Percentiles rank a stretch among this genome's conserved stretches.
These are phyloP conservation scores for Discoglossus pictus DNA, from an alignment of 2,797 vertebrate species.

Conservation along the genomic window DNA sequence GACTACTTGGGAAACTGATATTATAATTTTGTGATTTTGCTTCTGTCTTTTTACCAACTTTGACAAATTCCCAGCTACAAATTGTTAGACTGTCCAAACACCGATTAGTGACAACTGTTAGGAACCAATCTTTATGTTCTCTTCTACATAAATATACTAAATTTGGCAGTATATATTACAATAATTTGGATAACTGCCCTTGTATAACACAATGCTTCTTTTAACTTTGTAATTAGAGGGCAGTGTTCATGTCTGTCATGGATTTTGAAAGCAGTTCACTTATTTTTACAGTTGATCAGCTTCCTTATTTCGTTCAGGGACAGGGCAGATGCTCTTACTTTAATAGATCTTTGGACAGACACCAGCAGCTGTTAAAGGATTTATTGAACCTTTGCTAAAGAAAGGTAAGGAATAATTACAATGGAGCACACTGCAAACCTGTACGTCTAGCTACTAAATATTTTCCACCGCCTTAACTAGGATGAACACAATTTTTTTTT, in stretches of 20 bases:
- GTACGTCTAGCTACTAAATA: no score
- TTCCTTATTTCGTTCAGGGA: slow-evolving; percentile 6
- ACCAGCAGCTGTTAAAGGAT: not conserved
- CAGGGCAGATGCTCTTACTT: slow-evolving; percentile 17
- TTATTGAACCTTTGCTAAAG: no score
- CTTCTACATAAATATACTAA: no score
- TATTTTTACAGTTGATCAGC: slow-evolving; percentile 31
- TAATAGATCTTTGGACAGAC: slow-evolving; percentile 17
- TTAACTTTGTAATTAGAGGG: slow-evolving; percentile 29
- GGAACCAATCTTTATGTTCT: not conserved
- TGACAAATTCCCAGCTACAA: not conserved
- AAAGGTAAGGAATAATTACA: no score
- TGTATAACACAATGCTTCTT: slow-evolving; percentile 9
- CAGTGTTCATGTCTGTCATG: slow-evolving; percentile 1
- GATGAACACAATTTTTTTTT: no score
- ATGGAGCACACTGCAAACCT: no score
- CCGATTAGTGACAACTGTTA: no score
- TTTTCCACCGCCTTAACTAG: no score
- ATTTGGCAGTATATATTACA: no score
- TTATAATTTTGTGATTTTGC: slow-evolving; percentile 22
- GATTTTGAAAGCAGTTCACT: slow-evolving; percentile 9
- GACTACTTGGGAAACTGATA: slow-evolving; percentile 4
- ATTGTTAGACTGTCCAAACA: not conserved
- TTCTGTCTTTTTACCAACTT: slow-evolving; percentile 3
- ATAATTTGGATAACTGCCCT: no score